phyloP scores from a whole-genome alignment of 2,888 invertebrate genomes.

The Chloromyia formosa region DNA sequence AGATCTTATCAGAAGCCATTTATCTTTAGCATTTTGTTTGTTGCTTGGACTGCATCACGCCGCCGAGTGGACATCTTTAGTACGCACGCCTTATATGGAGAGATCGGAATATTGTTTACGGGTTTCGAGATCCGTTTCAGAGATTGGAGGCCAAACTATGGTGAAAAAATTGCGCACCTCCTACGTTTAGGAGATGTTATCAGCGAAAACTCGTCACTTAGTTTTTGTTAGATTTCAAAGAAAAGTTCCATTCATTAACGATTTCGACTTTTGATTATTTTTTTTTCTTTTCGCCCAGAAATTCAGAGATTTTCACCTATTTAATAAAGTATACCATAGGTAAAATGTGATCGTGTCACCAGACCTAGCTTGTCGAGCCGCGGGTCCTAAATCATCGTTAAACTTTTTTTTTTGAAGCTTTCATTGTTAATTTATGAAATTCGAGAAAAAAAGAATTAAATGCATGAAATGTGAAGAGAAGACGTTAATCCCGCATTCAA shows the following conservation, averaged over 20 bases:
- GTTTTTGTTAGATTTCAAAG: too few relatives aligned
- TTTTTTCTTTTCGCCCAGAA: background rate
- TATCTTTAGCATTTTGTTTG: background rate
- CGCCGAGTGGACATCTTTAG: slow-evolving; percentile 1
- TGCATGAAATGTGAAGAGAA: too few relatives aligned
- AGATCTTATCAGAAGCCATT: slow-evolving; percentile 24
- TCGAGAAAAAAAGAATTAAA: too few relatives aligned
- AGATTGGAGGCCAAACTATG: slow-evolving; percentile 7
- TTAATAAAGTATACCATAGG: slow-evolving; percentile 8
- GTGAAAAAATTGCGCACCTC: slow-evolving; percentile 28
- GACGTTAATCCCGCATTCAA: background rate
- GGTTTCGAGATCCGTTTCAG: slow-evolving; percentile 25
- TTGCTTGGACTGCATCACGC: slow-evolving; percentile 9
- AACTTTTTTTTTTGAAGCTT: background rate
- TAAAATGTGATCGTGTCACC: slow-evolving; percentile 15
- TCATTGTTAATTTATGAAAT: background rate
- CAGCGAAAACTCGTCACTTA: slow-evolving; percentile 9
- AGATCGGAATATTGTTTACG: slow-evolving; percentile 19
- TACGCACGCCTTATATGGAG: background rate
- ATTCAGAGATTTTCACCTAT: slow-evolving; percentile 18
- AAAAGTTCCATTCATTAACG: slow-evolving; percentile 5
- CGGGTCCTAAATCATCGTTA: background rate
- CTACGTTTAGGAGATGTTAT: slow-evolving; percentile 25
- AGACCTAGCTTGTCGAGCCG: background rate
- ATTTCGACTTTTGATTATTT: slow-evolving; percentile 1